These are phyloP conservation scores for Corythoichthys haematopterus DNA, from an alignment of 2,113 vertebrate species.

Conservation along the genomic window DNA sequence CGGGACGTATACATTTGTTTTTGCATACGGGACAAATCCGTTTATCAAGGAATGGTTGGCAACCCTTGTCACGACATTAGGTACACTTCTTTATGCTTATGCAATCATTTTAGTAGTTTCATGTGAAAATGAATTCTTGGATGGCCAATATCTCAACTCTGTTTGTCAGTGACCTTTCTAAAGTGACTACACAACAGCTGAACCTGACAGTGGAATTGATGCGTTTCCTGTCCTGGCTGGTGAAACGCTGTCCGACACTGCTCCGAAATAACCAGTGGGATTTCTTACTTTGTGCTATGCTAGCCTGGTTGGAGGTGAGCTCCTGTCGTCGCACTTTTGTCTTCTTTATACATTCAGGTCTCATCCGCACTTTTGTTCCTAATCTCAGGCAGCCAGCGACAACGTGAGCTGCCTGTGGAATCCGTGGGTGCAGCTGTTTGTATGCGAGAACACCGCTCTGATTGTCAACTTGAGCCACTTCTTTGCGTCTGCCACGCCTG, in stretches of 20 bases:
- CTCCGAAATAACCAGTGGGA: constrained; percentile 85
- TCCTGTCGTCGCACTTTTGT: not conserved
- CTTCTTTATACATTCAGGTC: not conserved
- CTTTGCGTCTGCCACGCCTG: constrained; percentile 73
- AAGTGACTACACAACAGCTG: constrained; percentile 71
- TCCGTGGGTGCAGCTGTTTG: constrained; percentile 85
- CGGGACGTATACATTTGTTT: too few species aligned
- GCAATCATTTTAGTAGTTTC: too few species aligned
- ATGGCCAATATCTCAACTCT: constrained; percentile 15
- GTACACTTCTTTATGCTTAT: too few species aligned
- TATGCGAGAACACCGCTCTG: constrained; percentile 81
- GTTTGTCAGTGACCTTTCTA: constrained; percentile 78
- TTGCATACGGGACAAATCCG: too few species aligned
- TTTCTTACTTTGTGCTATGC: constrained; percentile 91
- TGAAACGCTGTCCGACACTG: constrained; percentile 67
- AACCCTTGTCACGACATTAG: too few species aligned
- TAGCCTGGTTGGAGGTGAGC: constrained; percentile 92
- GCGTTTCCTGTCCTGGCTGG: constrained; percentile 80
- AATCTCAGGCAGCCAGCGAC: constrained; percentile 78
- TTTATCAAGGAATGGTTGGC: too few species aligned
- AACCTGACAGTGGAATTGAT: constrained; percentile 87
- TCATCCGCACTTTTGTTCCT: not conserved
- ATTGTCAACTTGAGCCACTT: constrained; percentile 78
- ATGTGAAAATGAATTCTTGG: not conserved
- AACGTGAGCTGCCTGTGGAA: constrained; percentile 74